These are phyloP conservation scores for Himalopsyche anomala DNA, from an alignment of 2,888 invertebrate species.

Conservation along the genomic window DNA sequence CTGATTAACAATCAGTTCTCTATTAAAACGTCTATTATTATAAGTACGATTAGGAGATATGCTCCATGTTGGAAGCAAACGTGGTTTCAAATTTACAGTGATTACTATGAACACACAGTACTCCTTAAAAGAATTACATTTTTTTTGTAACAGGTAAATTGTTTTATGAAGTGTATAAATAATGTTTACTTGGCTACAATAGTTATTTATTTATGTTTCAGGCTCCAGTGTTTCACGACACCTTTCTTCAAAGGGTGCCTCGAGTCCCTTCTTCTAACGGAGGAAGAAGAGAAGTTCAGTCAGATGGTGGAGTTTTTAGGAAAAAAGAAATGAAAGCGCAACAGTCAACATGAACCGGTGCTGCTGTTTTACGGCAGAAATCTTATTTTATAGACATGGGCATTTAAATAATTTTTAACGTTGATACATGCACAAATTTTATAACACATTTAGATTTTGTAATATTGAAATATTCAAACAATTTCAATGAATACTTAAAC, in stretches of 20 bases:
- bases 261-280: conserved; percentile 86
- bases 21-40: no score
- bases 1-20: no score
- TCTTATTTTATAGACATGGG: background rate
- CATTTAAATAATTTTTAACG: background rate
- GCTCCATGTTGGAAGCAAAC: no score
- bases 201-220: conserved; percentile 72
- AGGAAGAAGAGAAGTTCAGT: conserved; percentile 86
- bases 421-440: background rate
- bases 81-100: no score
- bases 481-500: conserved; percentile 7
- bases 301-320: conserved; percentile 89
- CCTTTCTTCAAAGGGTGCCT: conserved; percentile 89
- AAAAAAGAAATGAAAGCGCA: conserved; percentile 71
- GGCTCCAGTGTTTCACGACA: conserved; percentile 87
- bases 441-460: conserved; percentile 13
- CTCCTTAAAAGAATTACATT: no score
- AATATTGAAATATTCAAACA: background rate
- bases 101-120: no score
- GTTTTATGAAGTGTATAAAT: no score
- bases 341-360: conserved; percentile 16
- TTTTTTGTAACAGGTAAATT: background rate
- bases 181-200: background rate
- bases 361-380: conserved; percentile 17
- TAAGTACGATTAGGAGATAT: no score